Evolutionary conservation across 2,888 invertebrate genomes (phyloP), one percentile per base, ranked within the genome.

Genomic region (Melieria picta): DNA sequence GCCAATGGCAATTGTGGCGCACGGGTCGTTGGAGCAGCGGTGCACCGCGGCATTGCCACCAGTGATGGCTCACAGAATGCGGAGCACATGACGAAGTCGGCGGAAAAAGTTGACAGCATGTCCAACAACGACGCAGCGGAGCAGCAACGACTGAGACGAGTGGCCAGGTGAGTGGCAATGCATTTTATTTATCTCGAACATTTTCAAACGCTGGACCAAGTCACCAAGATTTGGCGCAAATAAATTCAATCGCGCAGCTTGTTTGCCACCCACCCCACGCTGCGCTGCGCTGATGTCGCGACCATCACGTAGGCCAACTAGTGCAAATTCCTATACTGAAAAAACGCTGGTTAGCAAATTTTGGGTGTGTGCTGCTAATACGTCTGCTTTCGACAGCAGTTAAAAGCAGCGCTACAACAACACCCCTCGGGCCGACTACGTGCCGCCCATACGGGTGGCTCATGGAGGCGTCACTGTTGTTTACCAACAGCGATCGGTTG

Each of bases 81-180:
- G 1, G 82, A 82, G 66, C 78, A 79, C 57, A 77, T 82, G 68
- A 77, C 80, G 11, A 84, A 84, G 75, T 77, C 78, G 11, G 78
- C 74, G 43, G 82, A 83, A 48, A 84, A 81, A 69, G 80, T 83
- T 57, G 83, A 83, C 50, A 83, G 83, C 48, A 47, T 83, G 58
- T 79, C 84, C 30, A 30, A 48, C 77, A 79, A 7, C 82, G 84
- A 43, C 75, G 84, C 68, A 30, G 82, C 83, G 13, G 80, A 79
- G 66, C 79, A 82, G 48, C 83, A 85, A 71, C 83, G 84, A 69
- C 73, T 84, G 61, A 83, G 82, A 69, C 84, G 81, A 58, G 81
- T 83, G 4, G 75, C 80, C 65, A 82, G 84, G 84, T 84, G 77
- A 76, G 75, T 68, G 5, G 48, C 47, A 56, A 1, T 5, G 13